These are phyloP conservation scores for Tarsius wallacei DNA, from an alignment of 2,797 vertebrate species.

Conservation along the genomic window DNA sequence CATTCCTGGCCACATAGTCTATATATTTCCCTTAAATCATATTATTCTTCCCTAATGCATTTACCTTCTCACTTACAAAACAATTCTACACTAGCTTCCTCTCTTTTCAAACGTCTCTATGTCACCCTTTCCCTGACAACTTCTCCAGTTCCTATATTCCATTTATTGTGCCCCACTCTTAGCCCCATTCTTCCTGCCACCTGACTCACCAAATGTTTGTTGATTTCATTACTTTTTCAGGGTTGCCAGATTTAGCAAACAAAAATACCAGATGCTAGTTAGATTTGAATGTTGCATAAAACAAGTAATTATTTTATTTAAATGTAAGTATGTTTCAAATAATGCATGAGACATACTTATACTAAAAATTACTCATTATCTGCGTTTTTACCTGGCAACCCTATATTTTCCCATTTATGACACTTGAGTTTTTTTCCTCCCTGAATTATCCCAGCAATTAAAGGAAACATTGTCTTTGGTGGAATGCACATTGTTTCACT, in stretches of 20 bases:
- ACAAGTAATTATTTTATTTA: background rate
- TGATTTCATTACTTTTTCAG: constrained; percentile 7
- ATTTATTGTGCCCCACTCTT: rapidly evolving
- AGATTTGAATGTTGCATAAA: constrained; percentile 20
- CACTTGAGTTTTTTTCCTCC: background rate
- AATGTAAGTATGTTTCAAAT: background rate
- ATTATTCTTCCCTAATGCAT: background rate
- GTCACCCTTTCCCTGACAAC: background rate
- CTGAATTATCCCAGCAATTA: constrained; percentile 49
- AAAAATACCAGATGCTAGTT: background rate
- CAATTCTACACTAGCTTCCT: background rate
- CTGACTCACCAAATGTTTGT: background rate
- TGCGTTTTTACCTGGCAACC: background rate
- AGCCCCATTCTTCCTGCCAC: background rate
- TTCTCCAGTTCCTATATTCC: background rate
- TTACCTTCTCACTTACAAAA: background rate
- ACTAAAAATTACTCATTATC: background rate
- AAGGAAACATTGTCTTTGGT: constrained; percentile 2
- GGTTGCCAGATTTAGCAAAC: background rate
- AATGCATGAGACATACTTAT: background rate
- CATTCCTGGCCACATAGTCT: background rate
- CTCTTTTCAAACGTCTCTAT: background rate
- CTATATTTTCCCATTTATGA: background rate
- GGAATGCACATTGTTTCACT: constrained; percentile 48
- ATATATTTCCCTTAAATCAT: background rate